A percentile compares a stretch with the other conserved stretches of the same genome.
Conservation (phyloP, 2,797 vertebrate genomes). For the Pangasius larnaudii region DNA sequence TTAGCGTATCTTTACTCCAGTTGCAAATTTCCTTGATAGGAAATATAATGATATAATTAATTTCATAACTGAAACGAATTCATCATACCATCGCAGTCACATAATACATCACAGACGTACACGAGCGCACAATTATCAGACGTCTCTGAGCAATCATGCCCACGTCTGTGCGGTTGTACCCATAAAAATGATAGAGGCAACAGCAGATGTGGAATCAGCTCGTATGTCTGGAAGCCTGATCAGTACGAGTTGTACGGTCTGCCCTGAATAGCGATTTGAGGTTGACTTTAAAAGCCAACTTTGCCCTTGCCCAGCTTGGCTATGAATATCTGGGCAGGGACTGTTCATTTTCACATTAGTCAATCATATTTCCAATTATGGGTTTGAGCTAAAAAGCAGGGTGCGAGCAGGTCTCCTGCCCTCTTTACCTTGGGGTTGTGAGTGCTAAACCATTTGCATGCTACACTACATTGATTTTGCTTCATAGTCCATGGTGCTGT, state of each 20-base stretch:
- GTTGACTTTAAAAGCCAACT: slow-evolving; percentile 16
- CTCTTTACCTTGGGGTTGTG: slow-evolving; percentile 36
- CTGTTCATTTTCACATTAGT: slow-evolving; percentile 6
- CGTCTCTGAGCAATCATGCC: slow-evolving; percentile 16
- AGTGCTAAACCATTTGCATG: slow-evolving; percentile 44
- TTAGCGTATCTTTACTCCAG: slow-evolving; percentile 7
- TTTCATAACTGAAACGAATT: slow-evolving; percentile 34
- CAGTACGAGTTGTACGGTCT: background rate
- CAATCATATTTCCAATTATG: slow-evolving; percentile 29
- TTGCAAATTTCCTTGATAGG: slow-evolving; percentile 21
- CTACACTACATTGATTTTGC: slow-evolving; percentile 66
- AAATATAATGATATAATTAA: slow-evolving; percentile 30
- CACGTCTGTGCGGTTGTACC: background rate
- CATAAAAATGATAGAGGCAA: background rate
- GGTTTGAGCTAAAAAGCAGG: slow-evolving; percentile 12
- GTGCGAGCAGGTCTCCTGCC: slow-evolving; percentile 20
- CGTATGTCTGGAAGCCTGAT: background rate
- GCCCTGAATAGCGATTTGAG: background rate
- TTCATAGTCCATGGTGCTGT: slow-evolving; percentile 53
- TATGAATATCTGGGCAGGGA: background rate
- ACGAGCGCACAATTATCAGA: background rate
- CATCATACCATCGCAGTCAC: background rate
- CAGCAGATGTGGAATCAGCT: background rate
- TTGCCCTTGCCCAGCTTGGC: background rate
- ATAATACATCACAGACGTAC: slow-evolving; percentile 12